Conservation (phyloP, 2,113 vertebrate species). For the Siniperca chuatsi region DNA sequence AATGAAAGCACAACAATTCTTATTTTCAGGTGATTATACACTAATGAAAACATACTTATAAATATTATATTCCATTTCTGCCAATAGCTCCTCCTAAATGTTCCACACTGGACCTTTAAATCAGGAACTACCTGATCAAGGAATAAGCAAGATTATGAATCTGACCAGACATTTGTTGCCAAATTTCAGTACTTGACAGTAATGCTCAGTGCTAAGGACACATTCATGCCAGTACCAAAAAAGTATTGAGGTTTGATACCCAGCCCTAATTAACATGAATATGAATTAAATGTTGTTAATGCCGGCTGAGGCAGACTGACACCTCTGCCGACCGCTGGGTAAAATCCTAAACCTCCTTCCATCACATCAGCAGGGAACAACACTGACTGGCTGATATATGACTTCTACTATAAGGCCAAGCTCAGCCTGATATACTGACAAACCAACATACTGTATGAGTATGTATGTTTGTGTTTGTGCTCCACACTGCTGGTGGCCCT, state of each 20-base stretch:
- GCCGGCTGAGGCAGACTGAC: conserved; percentile 10
- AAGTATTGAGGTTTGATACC: neutral
- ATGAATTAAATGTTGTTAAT: neutral
- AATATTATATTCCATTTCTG: no score
- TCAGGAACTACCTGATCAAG: neutral
- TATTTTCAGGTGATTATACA: no score
- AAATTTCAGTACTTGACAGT: neutral
- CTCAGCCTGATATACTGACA: conserved; percentile 24
- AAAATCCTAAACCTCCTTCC: conserved; percentile 10
- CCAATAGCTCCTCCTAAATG: no score
- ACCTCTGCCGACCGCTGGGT: neutral
- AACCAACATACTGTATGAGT: conserved; percentile 25
- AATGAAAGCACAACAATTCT: no score
- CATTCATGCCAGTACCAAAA: neutral
- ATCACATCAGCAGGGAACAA: conserved; percentile 17
- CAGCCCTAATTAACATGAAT: neutral
- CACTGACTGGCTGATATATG: conserved; percentile 1
- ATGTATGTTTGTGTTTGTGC: conserved; percentile 18
- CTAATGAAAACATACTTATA: no score
- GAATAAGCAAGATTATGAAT: neutral
- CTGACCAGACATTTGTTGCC: neutral
- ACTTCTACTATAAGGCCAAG: neutral
- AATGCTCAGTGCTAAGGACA: neutral
- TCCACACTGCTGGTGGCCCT: conserved; percentile 72
- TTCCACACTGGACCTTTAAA: neutral